Evolutionary conservation across 2,888 invertebrate genomes (phyloP).

Genomic region (Lasius platythorax): DNA sequence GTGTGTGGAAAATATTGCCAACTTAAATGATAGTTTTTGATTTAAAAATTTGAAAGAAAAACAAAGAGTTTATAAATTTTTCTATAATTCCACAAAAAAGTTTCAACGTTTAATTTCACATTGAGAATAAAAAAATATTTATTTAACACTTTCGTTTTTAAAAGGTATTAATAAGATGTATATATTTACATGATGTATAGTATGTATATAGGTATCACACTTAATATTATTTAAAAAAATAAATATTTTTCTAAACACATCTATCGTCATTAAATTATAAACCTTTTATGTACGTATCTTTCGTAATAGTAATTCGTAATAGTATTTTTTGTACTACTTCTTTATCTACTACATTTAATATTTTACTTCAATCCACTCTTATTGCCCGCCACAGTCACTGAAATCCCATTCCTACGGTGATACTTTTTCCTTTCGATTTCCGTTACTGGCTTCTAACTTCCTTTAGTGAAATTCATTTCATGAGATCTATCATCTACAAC

Average conservation of each 20-base stretch:
- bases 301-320: neutral
- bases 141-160: neutral
- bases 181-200: neutral
- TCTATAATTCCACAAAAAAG: neutral
- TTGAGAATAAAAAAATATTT: neutral
- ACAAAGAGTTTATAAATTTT: neutral
- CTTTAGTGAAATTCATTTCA: slow-evolving; percentile 33
- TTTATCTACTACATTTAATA: slow-evolving; percentile 30
- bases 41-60: too few relatives aligned
- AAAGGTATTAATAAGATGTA: too few relatives aligned
- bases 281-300: neutral
- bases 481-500: slow-evolving; percentile 27
- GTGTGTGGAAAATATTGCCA: too few relatives aligned
- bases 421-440: slow-evolving; percentile 53
- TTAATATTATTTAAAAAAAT: too few relatives aligned
- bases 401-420: slow-evolving; percentile 36
- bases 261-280: neutral
- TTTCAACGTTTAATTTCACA: neutral
- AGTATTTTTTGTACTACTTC: neutral
- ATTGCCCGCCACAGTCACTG: slow-evolving; percentile 9
- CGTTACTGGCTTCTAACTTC: slow-evolving; percentile 30
- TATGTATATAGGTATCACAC: neutral
- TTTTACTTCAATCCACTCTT: neutral
- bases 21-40: too few relatives aligned
- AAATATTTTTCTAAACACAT: neutral